Evolutionary conservation across 2,888 invertebrate genomes (phyloP), one percentile per base, ranked within the genome.

Genomic region (Rotaria macrura): DNA sequence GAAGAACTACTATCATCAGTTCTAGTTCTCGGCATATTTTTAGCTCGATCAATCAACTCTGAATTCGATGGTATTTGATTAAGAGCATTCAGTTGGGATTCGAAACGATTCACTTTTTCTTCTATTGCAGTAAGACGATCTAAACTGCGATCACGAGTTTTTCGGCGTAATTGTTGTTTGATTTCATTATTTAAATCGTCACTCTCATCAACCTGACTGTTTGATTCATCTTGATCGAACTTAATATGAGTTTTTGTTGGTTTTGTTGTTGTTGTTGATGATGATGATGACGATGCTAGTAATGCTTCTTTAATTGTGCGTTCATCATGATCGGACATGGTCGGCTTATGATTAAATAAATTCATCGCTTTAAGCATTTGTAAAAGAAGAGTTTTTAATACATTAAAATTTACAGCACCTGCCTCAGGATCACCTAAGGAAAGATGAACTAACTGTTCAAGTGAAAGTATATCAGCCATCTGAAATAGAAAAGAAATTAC

Each of bases 361-460:
- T 86, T 86, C 29, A 86, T 84, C 34, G 86, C 84, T 83, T 86
- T 86, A 40, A 86, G 79, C 20, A 86, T 72, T 83, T 86, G 84
- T 54, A 86, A 34, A 29, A 86, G 55, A 57, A 86, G 84, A 43
- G 86, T 86, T 79, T 85, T 84, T 34, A 86, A 57, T 10, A 86
- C 34, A 54, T 86, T 86, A 47, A 86, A 86, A 47, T 86, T 86
- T 20, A 86, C 86, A 49, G 84, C 83, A n/a, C 86, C 86, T 29
- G 72, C 86, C 72, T 85, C 74, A 38, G 86, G 86, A 79, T 79
- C 79, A 38, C 79, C 79, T 14, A 79, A 79, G 25, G 79, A 79
- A 25, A 79, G 79, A 43, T 79, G 43, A 40, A 79, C 79, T n/a
- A 79, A n/a, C 9, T 79, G 79, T 43, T 79, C 79, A 43, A 79